Percentiles rank a stretch among this genome's conserved stretches.
Conservation (phyloP, 2,888 invertebrate genomes). For the Opisthograptis luteolata region DNA sequence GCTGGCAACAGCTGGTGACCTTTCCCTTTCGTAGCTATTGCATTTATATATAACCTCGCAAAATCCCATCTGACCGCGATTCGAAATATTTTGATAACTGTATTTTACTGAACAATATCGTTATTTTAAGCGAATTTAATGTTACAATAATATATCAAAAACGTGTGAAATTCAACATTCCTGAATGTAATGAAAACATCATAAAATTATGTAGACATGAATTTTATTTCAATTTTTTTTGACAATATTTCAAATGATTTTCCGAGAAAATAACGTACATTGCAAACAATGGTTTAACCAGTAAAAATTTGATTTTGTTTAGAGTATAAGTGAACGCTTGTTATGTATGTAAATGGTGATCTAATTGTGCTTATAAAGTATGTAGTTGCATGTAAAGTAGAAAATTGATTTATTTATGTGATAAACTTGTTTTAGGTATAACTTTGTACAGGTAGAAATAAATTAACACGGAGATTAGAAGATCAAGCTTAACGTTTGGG, state of each 20-base stretch:
- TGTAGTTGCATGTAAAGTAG: conserved; percentile 18
- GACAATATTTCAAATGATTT: not conserved
- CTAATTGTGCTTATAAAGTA: conserved; percentile 10
- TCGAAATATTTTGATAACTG: not conserved
- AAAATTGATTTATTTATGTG: conserved; percentile 50
- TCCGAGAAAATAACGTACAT: too few relatives aligned
- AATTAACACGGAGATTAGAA: not conserved
- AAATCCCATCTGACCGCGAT: conserved; percentile 2
- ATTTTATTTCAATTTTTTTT: not conserved
- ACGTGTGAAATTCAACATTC: conserved; percentile 6
- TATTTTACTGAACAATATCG: not conserved
- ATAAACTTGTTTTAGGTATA: conserved; percentile 37
- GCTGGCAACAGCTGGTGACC: not conserved
- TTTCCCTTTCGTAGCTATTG: not conserved
- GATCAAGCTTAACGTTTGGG: too few relatives aligned
- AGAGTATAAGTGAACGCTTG: not conserved
- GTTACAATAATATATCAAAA: not conserved
- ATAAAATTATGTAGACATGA: too few relatives aligned
- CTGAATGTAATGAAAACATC: not conserved
- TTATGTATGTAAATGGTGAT: conserved; percentile 9
- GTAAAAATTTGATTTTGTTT: conserved; percentile 5
- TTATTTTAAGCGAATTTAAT: conserved; percentile 1
- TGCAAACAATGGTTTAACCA: conserved; percentile 12
- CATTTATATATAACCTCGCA: conserved; percentile 1
- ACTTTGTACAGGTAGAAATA: conserved; percentile 5